These are phyloP conservation scores for Holothuria glaberrima DNA, from an alignment of 35 echinoderm and acorn worm genomes.

Conservation along the genomic window DNA sequence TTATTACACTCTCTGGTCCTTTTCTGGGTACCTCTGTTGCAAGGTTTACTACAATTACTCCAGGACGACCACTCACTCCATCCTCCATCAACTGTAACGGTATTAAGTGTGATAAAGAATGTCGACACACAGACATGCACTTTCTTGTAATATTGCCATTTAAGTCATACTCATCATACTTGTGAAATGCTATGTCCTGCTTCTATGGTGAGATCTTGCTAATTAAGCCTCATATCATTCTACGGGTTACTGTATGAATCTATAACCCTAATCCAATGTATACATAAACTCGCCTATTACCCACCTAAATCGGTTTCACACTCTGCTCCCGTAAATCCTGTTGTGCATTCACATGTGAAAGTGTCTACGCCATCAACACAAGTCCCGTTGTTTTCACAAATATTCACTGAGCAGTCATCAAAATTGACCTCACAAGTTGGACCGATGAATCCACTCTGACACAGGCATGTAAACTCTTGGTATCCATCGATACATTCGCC, in stretches of 20 bases:
- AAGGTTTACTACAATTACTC: neutral
- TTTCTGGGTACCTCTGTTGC: neutral
- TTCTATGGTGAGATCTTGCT: too few species aligned
- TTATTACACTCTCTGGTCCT: neutral
- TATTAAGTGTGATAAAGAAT: too few species aligned
- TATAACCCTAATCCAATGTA: too few species aligned
- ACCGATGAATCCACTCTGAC: neutral
- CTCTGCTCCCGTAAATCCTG: slow-evolving; percentile 26
- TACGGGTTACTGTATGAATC: too few species aligned
- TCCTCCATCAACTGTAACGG: neutral
- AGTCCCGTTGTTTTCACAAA: slow-evolving; percentile 48
- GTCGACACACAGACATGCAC: too few species aligned
- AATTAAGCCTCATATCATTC: too few species aligned
- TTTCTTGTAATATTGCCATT: too few species aligned
- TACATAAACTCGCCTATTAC: neutral
- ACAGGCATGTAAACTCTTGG: neutral
- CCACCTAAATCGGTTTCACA: slow-evolving; percentile 49
- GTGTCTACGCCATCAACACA: slow-evolving; percentile 52
- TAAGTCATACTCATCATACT: too few species aligned
- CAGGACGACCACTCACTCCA: neutral
- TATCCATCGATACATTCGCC: slow-evolving; percentile 57
- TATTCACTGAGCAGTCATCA: slow-evolving; percentile 42
- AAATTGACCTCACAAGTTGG: slow-evolving; percentile 57
- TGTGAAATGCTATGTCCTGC: too few species aligned
- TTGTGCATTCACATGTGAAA: slow-evolving; percentile 50